phyloP scores from a whole-genome alignment of 2,113 vertebrate species.

The Lucifuga dentata region DNA sequence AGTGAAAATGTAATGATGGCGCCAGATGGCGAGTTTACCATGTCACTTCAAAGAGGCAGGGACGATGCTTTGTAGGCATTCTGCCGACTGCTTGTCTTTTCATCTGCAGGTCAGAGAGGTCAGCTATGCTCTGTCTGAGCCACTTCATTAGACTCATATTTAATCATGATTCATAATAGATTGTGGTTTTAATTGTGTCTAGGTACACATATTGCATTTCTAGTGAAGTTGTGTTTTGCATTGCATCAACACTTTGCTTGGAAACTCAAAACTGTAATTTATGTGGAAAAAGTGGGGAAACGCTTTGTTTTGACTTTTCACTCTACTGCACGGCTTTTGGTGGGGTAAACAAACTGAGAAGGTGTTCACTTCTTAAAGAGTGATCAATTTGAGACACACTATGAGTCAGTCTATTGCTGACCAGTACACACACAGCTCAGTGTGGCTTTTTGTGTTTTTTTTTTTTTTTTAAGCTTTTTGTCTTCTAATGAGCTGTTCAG shows the following conservation, averaged over 20 bases:
- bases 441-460: constrained; percentile 33
- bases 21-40: constrained; percentile 75
- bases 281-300: constrained; percentile 47
- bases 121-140: constrained; percentile 62
- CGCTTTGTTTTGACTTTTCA: constrained; percentile 26
- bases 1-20: constrained; percentile 65
- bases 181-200: constrained; percentile 68
- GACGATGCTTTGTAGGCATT: constrained; percentile 72
- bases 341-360: constrained; percentile 46
- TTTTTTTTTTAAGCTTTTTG: constrained; percentile 18
- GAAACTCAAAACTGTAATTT: constrained; percentile 51
- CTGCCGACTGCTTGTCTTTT: constrained; percentile 69
- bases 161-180: constrained; percentile 52
- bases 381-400: constrained; percentile 9
- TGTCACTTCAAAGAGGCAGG: constrained; percentile 72
- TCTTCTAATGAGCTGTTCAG: constrained; percentile 9
- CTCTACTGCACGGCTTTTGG: constrained; percentile 26
- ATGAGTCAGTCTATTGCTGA: constrained; percentile 30
- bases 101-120: constrained; percentile 65
- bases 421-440: constrained; percentile 36
- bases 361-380: not conserved
- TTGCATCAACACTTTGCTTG: constrained; percentile 49
- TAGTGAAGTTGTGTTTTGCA: constrained; percentile 47
- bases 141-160: constrained; percentile 70
- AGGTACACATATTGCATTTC: constrained; percentile 54